Evolutionary conservation across 2,113 vertebrate species (phyloP), one percentile per base, ranked within the genome.

Genomic region (Reinhardtius hippoglossoides): DNA sequence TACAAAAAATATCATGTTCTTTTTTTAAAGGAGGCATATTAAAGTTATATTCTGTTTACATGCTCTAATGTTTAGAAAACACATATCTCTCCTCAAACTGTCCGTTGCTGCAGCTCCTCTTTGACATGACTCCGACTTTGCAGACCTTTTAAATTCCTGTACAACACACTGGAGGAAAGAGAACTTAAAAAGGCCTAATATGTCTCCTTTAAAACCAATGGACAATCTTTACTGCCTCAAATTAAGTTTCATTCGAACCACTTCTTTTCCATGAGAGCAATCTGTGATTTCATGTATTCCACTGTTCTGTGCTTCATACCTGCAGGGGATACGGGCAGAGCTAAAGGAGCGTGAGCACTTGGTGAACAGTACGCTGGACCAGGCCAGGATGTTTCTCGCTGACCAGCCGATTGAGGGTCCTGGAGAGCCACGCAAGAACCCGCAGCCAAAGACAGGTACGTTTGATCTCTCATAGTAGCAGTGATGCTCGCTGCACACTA

Each of bases 331-430:
- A 82, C 94, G 91, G 63, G 95, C 93, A 42, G 97, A 99, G 71
- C 89, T 99, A 88, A 96, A 96, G 89, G 96, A 98, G 52, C 97
- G 96, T 13, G 97, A 98, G 57, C 95, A 95, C 73, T 83, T 95
- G 7, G 86, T 99, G 84, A 87, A 97, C 82, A 96, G 83, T 2
- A 95, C 97, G 35, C 91, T 99, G 84, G 97, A 99, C 81, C 97
- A 99, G 90, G 97, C 97, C n/a, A 93, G 96, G 42, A 89, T 95
- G 74, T 99, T 98, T 88, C 95, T 99, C 55, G 97, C 97, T 48
- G 97, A 99, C 85, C 97, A 99, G 71, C 98, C 97, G 23, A 98
- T 98, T 54, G 97, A 99, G 83, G 97, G 96, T 6, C 97, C 97
- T 0, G 97, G 98, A 84, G 97, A 99, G 67, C 97, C 97, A 15